Conservation (phyloP, 1,140 invertebrate species). For the Nasonia longicornis region DNA sequence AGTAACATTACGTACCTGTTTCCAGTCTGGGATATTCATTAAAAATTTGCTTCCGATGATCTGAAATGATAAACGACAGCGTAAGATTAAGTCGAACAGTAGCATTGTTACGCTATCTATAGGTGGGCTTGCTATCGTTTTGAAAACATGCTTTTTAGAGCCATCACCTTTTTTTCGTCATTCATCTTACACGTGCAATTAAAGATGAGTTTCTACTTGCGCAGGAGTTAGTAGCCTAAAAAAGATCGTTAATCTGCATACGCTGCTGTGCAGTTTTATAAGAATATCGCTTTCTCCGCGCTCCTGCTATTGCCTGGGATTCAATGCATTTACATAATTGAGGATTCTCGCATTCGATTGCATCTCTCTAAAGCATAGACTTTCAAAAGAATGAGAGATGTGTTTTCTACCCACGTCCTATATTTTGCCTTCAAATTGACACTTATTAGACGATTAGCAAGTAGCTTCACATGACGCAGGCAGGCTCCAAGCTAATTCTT, state of each 20-base stretch:
- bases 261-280: neutral
- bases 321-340: constrained; percentile 23
- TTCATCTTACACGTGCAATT: too few species aligned
- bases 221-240: neutral
- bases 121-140: neutral
- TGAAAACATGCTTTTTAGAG: neutral
- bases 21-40: constrained; percentile 66
- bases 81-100: neutral
- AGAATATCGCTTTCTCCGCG: neutral
- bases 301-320: neutral
- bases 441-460: constrained; percentile 1
- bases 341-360: constrained; percentile 18
- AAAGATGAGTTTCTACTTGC: too few species aligned
- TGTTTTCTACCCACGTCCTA: neutral
- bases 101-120: neutral
- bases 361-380: neutral
- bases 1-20: constrained; percentile 59
- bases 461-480: too few species aligned
- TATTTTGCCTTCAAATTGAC: constrained; percentile 11
- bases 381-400: neutral
- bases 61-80: constrained; percentile 56
- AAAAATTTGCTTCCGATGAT: constrained; percentile 66
- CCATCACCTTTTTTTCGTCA: neutral
- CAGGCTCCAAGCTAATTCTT: neutral
- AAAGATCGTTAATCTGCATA: neutral